phyloP scores from a whole-genome alignment of 2,888 invertebrate genomes.

The Tetropium fuscum region DNA sequence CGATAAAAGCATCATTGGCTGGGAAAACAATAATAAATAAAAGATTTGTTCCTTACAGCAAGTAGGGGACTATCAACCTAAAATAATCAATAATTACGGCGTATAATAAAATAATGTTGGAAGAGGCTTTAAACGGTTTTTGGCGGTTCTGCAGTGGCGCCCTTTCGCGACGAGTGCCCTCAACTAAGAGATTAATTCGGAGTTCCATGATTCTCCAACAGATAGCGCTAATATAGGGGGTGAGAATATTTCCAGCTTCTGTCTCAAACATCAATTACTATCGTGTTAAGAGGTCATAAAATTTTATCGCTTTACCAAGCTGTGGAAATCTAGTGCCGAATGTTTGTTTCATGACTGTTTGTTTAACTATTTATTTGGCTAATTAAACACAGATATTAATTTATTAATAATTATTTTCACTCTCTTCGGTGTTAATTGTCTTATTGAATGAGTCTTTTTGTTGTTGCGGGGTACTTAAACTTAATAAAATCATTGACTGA shows the following conservation, averaged over 20 bases:
- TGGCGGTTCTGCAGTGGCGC: slow-evolving; percentile 38
- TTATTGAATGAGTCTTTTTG: too few relatives aligned
- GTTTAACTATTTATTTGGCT: too few relatives aligned
- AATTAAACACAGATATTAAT: too few relatives aligned
- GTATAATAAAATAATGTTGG: too few relatives aligned
- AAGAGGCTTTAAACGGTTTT: slow-evolving; percentile 15
- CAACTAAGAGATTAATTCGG: slow-evolving; percentile 22
- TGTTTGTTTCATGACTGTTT: too few relatives aligned
- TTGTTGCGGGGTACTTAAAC: too few relatives aligned
- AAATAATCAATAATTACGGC: slow-evolving; percentile 12
- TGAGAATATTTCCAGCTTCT: slow-evolving; percentile 28
- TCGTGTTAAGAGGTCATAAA: slow-evolving; percentile 48
- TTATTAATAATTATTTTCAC: too few relatives aligned
- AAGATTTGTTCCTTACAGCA: background rate
- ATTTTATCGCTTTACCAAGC: slow-evolving; percentile 48
- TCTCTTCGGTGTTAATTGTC: too few relatives aligned
- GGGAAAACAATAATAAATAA: slow-evolving; percentile 35
- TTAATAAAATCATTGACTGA: too few relatives aligned
- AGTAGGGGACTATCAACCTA: slow-evolving; percentile 2
- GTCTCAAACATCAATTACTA: slow-evolving; percentile 40
- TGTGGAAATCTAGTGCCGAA: slow-evolving; percentile 40
- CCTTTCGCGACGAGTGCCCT: slow-evolving; percentile 34
- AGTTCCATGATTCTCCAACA: slow-evolving; percentile 18
- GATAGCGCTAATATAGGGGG: slow-evolving; percentile 40
- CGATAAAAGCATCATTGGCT: slow-evolving; percentile 35